These are phyloP conservation scores for Struthidea cinerea DNA, from an alignment of 2,113 vertebrate species.

Conservation along the genomic window DNA sequence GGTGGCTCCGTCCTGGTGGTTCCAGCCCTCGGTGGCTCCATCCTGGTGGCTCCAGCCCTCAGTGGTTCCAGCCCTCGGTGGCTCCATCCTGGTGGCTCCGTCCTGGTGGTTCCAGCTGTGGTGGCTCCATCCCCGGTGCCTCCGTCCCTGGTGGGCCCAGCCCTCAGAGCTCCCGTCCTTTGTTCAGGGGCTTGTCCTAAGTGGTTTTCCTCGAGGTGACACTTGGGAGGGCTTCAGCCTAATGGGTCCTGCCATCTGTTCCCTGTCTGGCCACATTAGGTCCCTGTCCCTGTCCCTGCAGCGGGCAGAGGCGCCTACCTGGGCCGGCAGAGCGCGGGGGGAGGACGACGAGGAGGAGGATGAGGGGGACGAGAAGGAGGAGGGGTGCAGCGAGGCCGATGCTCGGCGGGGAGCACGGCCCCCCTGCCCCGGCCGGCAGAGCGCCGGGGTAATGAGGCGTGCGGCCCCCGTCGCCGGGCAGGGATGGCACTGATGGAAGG, in stretches of 20 bases:
- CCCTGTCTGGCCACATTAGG: conserved; percentile 17
- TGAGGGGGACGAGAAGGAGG: too few relatives aligned
- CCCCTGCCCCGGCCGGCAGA: neutral
- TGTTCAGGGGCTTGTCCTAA: neutral
- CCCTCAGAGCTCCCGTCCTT: neutral
- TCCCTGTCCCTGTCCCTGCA: neutral
- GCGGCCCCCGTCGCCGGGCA: conserved; percentile 13
- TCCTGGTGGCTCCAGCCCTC: neutral
- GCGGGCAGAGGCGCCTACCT: neutral
- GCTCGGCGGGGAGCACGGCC: neutral
- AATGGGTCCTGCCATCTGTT: conserved; percentile 43
- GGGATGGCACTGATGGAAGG: conserved; percentile 68
- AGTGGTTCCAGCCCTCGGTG: too few relatives aligned
- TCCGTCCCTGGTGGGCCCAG: neutral
- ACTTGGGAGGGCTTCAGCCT: neutral
- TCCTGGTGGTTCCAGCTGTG: too few relatives aligned
- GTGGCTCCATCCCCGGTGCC: fast-evolving
- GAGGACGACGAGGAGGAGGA: neutral
- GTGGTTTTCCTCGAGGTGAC: conserved; percentile 41
- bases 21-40: neutral
- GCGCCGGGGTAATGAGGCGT: conserved; percentile 46
- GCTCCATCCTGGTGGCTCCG: neutral
- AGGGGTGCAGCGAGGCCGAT: neutral
- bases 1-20: too few relatives aligned
- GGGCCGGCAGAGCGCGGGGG: fast-evolving